phyloP scores from a whole-genome alignment of 2,888 invertebrate genomes.

The Mechanitis mazaeus region DNA sequence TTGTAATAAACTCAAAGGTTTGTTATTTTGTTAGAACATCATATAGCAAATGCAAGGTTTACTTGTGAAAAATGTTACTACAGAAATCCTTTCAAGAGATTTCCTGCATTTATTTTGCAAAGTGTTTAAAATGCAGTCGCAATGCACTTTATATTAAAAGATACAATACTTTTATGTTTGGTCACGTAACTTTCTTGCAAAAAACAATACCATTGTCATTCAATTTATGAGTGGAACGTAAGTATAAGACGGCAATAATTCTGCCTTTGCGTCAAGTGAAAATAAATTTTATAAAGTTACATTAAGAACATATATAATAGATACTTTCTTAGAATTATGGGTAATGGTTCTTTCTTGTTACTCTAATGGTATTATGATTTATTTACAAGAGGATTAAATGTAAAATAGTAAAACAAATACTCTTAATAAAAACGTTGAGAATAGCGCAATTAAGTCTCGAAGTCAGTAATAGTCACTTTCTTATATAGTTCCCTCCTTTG shows the following conservation, averaged over 20 bases:
- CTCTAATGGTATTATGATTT: neutral
- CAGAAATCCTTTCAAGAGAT: slow-evolving; percentile 25
- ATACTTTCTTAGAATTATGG: neutral
- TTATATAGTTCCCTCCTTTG: slow-evolving; percentile 28
- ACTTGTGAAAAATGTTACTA: slow-evolving; percentile 23
- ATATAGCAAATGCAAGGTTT: slow-evolving; percentile 24
- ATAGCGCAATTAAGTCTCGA: slow-evolving; percentile 1
- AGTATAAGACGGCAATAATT: slow-evolving; percentile 20
- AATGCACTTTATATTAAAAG: slow-evolving; percentile 25
- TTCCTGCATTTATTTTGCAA: slow-evolving; percentile 28
- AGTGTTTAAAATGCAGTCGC: slow-evolving; percentile 29
- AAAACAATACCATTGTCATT: slow-evolving; percentile 27
- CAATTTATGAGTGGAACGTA: slow-evolving; percentile 25
- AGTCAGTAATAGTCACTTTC: slow-evolving; percentile 4
- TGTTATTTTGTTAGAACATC: slow-evolving; percentile 1
- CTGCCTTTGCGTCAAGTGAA: slow-evolving; percentile 14
- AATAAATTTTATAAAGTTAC: slow-evolving; percentile 3
- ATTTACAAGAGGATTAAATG: neutral
- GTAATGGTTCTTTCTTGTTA: neutral
- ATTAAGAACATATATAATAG: neutral
- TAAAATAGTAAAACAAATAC: neutral
- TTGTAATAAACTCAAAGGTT: too few relatives aligned
- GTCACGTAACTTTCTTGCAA: slow-evolving; percentile 27
- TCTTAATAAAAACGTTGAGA: neutral
- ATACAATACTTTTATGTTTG: slow-evolving; percentile 27